A percentile compares a stretch with the other conserved stretches of the same genome.
Conservation (phyloP, 2,113 vertebrate genomes). For the Burhinus bistriatus region DNA sequence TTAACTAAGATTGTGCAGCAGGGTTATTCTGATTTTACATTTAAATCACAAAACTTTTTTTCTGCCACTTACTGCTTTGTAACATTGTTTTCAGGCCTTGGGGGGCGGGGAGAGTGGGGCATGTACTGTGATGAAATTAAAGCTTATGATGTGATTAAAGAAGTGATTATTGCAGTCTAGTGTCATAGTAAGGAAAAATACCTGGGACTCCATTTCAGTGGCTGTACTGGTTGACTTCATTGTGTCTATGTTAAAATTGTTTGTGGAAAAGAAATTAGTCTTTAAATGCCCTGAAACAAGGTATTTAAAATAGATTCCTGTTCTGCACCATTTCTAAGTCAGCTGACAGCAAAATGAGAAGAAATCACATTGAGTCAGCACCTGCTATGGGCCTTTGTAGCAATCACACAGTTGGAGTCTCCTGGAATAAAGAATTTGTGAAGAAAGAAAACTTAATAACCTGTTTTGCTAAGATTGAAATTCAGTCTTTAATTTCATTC, state of each 20-base stretch:
- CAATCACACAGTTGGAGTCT: background rate
- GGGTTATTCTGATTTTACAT: background rate
- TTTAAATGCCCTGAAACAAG: background rate
- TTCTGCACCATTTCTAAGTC: background rate
- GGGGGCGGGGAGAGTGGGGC: accelerated
- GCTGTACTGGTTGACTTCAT: background rate
- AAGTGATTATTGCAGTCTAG: background rate
- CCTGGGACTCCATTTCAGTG: background rate
- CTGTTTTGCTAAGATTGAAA: background rate
- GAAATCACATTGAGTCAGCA: background rate
- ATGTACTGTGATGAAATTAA: background rate
- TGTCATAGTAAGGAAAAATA: background rate
- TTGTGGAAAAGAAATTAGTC: background rate
- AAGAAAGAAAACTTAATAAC: background rate
- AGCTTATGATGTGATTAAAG: background rate
- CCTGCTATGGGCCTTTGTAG: background rate
- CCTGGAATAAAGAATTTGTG: background rate
- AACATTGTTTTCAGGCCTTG: background rate
- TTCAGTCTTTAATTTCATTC: background rate
- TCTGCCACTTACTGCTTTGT: background rate
- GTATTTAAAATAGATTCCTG: background rate
- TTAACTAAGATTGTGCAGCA: background rate
- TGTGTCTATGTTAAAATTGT: background rate
- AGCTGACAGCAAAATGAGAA: background rate
- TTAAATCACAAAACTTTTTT: background rate